Percentiles rank a stretch among this genome's conserved stretches.
phyloP scores from a whole-genome alignment of 2,113 vertebrate genomes.

The Anser brachyrhynchus region DNA sequence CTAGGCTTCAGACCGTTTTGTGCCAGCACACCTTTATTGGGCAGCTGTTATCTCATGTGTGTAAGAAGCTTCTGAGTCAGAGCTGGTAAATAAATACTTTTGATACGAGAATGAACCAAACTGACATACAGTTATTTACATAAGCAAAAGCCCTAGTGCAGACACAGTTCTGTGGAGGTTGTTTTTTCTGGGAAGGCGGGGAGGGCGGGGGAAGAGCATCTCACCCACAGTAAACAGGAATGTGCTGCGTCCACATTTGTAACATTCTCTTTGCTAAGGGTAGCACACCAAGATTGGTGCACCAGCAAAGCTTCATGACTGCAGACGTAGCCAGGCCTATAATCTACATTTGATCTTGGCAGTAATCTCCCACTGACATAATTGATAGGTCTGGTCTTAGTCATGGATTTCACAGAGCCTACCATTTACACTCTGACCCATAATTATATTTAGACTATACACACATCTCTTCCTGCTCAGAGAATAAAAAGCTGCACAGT shows the following conservation, averaged over 20 bases:
- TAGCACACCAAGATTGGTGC: neutral
- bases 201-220: neutral
- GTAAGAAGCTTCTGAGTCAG: neutral
- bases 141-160: neutral
- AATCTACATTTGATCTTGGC: conserved; percentile 30
- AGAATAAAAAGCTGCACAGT: neutral
- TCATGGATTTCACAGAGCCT: neutral
- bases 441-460: conserved; percentile 26
- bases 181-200: too few relatives aligned
- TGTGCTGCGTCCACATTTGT: neutral
- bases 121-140: neutral
- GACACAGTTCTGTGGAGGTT: neutral
- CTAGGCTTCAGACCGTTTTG: neutral
- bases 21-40: neutral
- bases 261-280: neutral
- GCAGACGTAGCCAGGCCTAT: neutral
- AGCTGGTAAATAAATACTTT: neutral
- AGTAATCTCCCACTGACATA: conserved; percentile 37
- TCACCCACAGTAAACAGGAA: neutral
- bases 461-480: neutral
- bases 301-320: neutral
- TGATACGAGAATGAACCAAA: neutral
- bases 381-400: conserved; percentile 35
- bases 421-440: conserved; percentile 20
- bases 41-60: neutral